Percentiles rank a stretch among this genome's conserved stretches.
phyloP scores from a whole-genome alignment of 2,888 invertebrate genomes.

The Dolichomitus sp. region DNA sequence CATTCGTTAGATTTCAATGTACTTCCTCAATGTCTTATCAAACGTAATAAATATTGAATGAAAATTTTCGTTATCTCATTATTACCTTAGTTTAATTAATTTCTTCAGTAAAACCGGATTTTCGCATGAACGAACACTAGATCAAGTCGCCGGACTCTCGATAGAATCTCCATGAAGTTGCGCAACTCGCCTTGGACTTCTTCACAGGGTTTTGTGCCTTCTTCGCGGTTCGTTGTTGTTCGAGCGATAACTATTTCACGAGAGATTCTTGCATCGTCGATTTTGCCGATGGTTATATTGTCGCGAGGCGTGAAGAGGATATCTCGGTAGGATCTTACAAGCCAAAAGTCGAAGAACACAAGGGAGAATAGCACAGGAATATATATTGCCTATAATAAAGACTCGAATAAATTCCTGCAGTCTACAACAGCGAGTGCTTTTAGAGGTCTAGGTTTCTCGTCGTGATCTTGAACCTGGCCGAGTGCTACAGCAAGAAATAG shows the following conservation, averaged over 20 bases:
- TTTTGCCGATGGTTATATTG: conserved; percentile 35
- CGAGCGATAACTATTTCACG: conserved; percentile 36
- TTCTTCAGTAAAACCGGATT: conserved; percentile 30
- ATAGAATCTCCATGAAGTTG: conserved; percentile 13
- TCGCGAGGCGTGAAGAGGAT: conserved; percentile 30
- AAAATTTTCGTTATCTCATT: background rate
- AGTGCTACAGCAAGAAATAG: conserved; percentile 44
- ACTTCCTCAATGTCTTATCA: background rate
- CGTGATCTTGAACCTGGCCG: conserved; percentile 66
- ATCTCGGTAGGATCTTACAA: conserved; percentile 3
- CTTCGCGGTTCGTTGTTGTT: conserved; percentile 18
- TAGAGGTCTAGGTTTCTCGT: conserved; percentile 75
- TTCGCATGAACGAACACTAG: conserved; percentile 39
- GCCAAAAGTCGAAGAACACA: background rate
- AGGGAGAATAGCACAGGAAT: conserved; percentile 1
- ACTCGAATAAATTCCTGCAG: conserved; percentile 43
- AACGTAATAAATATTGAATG: background rate
- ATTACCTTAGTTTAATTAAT: background rate
- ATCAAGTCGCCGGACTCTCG: conserved; percentile 1
- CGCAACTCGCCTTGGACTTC: conserved; percentile 14
- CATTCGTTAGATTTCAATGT: background rate
- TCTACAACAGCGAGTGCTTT: conserved; percentile 66
- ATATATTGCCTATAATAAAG: conserved; percentile 11
- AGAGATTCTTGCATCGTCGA: conserved; percentile 49
- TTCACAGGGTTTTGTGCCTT: conserved; percentile 38